Evolutionary conservation across 2,888 invertebrate genomes (phyloP).

Genomic region (Drosophila incognita): DNA sequence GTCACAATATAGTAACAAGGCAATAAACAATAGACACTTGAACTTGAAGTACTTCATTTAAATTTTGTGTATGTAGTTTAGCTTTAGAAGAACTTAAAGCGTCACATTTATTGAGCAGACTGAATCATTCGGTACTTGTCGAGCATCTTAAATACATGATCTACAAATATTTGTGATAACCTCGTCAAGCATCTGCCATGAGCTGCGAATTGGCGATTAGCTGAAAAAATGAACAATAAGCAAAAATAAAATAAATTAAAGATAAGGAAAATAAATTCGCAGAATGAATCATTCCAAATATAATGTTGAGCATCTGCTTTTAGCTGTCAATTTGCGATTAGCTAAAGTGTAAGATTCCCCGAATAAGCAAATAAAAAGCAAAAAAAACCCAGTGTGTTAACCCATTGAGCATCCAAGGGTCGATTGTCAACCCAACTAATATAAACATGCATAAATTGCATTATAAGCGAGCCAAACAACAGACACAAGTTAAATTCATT

Average conservation of each 20-base stretch:
- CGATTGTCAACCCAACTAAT: slow-evolving; percentile 43
- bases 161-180: slow-evolving; percentile 17
- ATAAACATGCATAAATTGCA: slow-evolving; percentile 78
- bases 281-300: not conserved
- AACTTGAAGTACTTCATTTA: slow-evolving; percentile 62
- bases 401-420: slow-evolving; percentile 48
- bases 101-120: slow-evolving; percentile 11
- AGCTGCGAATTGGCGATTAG: slow-evolving; percentile 25
- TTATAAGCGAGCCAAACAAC: slow-evolving; percentile 72
- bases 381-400: slow-evolving; percentile 37
- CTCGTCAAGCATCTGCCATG: slow-evolving; percentile 40
- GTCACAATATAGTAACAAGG: slow-evolving; percentile 29
- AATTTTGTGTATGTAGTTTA: not conserved
- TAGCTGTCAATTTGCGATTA: not conserved
- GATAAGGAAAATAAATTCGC: no score
- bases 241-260: no score
- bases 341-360: not conserved
- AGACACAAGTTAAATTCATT: slow-evolving; percentile 56
- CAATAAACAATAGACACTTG: slow-evolving; percentile 44
- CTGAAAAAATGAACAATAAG: not conserved
- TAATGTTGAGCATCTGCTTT: not conserved
- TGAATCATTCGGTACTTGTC: slow-evolving; percentile 6
- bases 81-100: not conserved
- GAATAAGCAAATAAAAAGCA: not conserved
- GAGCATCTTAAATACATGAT: slow-evolving; percentile 32